A percentile compares a stretch with the other conserved stretches of the same genome.
These are phyloP conservation scores for Pao palembangensis DNA, from an alignment of 2,113 vertebrate genomes.

Conservation along the genomic window DNA sequence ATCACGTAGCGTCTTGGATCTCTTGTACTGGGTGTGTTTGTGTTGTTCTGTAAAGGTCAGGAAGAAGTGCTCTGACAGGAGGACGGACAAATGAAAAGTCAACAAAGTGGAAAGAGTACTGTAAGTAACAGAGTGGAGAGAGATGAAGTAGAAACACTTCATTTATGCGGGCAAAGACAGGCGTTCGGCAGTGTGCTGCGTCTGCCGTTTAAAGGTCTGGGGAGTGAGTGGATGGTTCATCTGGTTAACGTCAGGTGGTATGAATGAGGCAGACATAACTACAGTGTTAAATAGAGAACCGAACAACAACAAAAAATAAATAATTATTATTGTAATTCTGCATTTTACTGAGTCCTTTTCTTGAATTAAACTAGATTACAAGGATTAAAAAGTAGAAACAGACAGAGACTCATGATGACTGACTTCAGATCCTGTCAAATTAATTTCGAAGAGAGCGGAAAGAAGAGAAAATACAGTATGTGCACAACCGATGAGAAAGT, in stretches of 20 bases:
- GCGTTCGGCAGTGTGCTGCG: neutral
- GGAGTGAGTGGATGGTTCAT: neutral
- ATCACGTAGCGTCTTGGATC: constrained; percentile 20
- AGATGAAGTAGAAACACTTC: constrained; percentile 16
- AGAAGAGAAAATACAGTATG: too few relatives aligned
- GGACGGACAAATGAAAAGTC: constrained; percentile 66
- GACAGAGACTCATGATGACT: too few relatives aligned
- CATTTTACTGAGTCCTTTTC: too few relatives aligned
- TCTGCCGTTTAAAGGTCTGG: neutral
- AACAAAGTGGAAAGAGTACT: constrained; percentile 54
- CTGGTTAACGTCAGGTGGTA: neutral
- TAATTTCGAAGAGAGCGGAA: too few relatives aligned
- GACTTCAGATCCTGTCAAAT: too few relatives aligned
- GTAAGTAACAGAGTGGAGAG: constrained; percentile 15
- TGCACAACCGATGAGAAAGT: too few relatives aligned
- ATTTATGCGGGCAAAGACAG: constrained; percentile 11
- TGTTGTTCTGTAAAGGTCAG: constrained; percentile 68
- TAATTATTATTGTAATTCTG: too few relatives aligned
- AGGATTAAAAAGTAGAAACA: too few relatives aligned
- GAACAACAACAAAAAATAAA: neutral
- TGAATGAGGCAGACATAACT: neutral
- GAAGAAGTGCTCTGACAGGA: constrained; percentile 56
- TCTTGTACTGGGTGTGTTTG: constrained; percentile 27
- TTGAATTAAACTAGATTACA: too few relatives aligned
- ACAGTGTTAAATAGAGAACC: neutral